phyloP scores from a whole-genome alignment of 2,888 invertebrate genomes.

The Keiferia lycopersicella region DNA sequence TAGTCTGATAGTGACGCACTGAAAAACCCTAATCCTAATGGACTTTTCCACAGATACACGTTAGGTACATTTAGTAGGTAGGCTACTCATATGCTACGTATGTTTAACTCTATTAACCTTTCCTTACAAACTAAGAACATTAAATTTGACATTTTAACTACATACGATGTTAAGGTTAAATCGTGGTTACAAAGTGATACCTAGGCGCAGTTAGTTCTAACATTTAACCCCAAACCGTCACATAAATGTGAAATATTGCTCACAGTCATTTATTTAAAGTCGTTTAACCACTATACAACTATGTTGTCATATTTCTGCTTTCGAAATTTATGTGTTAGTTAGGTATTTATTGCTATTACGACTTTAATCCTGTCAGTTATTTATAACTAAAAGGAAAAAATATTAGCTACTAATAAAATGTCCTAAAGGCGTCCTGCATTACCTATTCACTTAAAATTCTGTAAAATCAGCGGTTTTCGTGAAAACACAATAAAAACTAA shows the following conservation, averaged over 20 bases:
- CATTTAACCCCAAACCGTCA: conserved; percentile 28
- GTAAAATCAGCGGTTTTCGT: too few species aligned
- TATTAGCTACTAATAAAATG: too few species aligned
- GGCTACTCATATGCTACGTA: too few species aligned
- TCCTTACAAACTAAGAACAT: background rate
- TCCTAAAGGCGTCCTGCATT: background rate
- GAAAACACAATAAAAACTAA: too few species aligned
- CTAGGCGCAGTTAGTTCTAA: conserved; percentile 8
- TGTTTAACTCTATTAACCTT: conserved; percentile 3
- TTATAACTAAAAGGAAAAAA: background rate
- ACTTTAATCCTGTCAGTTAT: background rate
- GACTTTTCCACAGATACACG: too few species aligned
- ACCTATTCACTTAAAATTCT: too few species aligned
- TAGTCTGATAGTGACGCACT: too few species aligned
- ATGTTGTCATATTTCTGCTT: conserved; percentile 9
- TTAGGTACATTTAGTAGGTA: too few species aligned
- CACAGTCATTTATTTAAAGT: conserved; percentile 29
- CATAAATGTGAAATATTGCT: conserved; percentile 27
- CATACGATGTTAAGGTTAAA: conserved; percentile 11
- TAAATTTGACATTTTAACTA: background rate
- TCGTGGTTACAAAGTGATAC: conserved; percentile 21
- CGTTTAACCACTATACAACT: background rate
- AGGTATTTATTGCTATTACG: background rate
- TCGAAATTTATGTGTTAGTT: background rate
- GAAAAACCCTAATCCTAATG: too few species aligned